phyloP scores from a whole-genome alignment of 2,888 invertebrate genomes.

The Empis stercorea region DNA sequence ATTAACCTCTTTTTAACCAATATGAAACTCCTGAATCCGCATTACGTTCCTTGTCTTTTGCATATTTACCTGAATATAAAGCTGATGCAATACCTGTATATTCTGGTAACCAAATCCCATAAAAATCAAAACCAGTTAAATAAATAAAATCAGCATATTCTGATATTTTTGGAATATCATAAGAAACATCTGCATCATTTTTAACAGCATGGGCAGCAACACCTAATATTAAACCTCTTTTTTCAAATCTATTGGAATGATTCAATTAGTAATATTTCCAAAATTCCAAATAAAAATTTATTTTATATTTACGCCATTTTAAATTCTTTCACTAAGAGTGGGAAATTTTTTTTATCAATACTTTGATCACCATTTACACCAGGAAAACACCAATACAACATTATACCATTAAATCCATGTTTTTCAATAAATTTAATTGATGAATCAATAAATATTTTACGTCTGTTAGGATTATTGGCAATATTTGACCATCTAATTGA shows the following conservation, averaged over 20 bases:
- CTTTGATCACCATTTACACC: slow-evolving; percentile 66
- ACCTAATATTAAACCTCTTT: slow-evolving; percentile 34
- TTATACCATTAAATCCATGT: slow-evolving; percentile 63
- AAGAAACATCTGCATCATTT: slow-evolving; percentile 35
- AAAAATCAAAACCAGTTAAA: slow-evolving; percentile 44
- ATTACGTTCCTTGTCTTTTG: slow-evolving; percentile 22
- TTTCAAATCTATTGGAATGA: slow-evolving; percentile 25
- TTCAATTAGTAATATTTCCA: background rate
- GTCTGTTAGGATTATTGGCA: background rate
- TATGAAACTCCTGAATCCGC: slow-evolving; percentile 19
- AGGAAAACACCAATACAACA: slow-evolving; percentile 74
- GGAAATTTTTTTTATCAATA: slow-evolving; percentile 48
- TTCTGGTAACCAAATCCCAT: slow-evolving; percentile 38
- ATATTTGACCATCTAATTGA: background rate
- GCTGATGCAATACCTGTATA: slow-evolving; percentile 40
- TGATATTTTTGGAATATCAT: slow-evolving; percentile 37
- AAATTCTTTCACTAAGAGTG: slow-evolving; percentile 27
- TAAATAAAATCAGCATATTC: slow-evolving; percentile 41
- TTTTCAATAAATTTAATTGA: slow-evolving; percentile 50
- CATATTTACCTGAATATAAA: slow-evolving; percentile 26
- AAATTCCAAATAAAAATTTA: background rate
- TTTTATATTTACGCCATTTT: background rate
- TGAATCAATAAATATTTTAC: slow-evolving; percentile 1
- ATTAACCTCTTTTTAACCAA: slow-evolving; percentile 16
- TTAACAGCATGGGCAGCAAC: slow-evolving; percentile 41